A percentile compares a stretch with the other conserved stretches of the same genome.
Conservation (phyloP, 2,888 invertebrate genomes). For the Eupeodes luniger region DNA sequence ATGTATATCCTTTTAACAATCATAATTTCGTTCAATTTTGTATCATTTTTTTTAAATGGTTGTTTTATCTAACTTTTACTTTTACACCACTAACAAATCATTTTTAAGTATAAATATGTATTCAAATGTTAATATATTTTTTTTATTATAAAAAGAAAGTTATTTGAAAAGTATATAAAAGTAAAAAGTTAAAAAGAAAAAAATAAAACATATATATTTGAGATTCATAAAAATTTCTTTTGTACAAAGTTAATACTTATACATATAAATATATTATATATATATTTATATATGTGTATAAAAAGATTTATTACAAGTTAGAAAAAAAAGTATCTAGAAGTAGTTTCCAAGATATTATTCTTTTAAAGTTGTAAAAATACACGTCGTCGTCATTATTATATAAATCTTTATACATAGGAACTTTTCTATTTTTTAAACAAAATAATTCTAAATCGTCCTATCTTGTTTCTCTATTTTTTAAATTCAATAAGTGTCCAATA, state of each 20-base stretch:
- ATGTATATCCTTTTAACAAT: constrained; percentile 1
- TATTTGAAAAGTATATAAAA: constrained; percentile 54
- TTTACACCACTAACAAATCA: constrained; percentile 36
- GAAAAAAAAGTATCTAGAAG: constrained; percentile 11
- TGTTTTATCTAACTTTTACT: constrained; percentile 13
- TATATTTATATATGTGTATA: not conserved
- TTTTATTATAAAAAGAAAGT: constrained; percentile 45
- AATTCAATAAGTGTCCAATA: constrained; percentile 56
- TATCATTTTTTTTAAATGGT: constrained; percentile 2
- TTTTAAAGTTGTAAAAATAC: constrained; percentile 17
- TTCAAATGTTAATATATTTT: constrained; percentile 60
- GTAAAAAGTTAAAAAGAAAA: constrained; percentile 43
- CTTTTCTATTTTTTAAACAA: constrained; percentile 43
- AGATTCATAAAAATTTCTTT: constrained; percentile 52
- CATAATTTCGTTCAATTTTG: not conserved
- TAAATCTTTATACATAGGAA: constrained; percentile 21
- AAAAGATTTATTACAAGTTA: constrained; percentile 30
- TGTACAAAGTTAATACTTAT: constrained; percentile 52
- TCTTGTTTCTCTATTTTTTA: constrained; percentile 30
- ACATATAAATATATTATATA: not conserved
- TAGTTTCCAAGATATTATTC: constrained; percentile 50
- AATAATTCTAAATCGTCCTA: constrained; percentile 55
- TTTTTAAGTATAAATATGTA: constrained; percentile 51
- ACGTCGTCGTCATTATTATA: constrained; percentile 17
- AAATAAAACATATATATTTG: constrained; percentile 36